These are phyloP conservation scores for Liodrosophila aerea DNA, from an alignment of 2,888 invertebrate genomes.

Conservation along the genomic window DNA sequence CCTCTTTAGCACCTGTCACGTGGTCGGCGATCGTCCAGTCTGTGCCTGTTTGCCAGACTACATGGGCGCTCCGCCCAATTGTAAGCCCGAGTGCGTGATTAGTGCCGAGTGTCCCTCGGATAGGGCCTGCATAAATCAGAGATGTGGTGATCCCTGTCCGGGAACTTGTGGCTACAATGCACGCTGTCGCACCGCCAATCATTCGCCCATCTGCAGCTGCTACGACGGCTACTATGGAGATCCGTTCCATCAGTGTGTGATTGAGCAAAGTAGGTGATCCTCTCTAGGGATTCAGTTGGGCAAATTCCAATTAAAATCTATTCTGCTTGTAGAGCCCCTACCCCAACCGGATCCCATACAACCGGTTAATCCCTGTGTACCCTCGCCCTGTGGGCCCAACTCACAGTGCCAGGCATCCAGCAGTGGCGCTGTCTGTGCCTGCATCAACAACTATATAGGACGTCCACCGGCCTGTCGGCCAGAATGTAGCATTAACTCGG, in stretches of 20 bases:
- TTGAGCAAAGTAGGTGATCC: conserved; percentile 80
- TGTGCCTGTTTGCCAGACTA: conserved; percentile 89
- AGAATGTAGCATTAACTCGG: conserved; percentile 85
- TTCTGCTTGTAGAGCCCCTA: conserved; percentile 64
- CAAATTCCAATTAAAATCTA: conserved; percentile 1
- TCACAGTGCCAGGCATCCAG: conserved; percentile 84
- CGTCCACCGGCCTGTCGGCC: conserved; percentile 86
- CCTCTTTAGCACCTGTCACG: conserved; percentile 83
- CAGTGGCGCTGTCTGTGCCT: conserved; percentile 85
- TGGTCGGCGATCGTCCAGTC: conserved; percentile 86
- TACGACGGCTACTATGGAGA: conserved; percentile 87
- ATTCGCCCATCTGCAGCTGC: conserved; percentile 90
- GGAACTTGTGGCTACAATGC: conserved; percentile 90
- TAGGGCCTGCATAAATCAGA: conserved; percentile 89
- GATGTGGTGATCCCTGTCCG: conserved; percentile 89
- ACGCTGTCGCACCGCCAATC: conserved; percentile 88
- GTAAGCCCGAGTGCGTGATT: conserved; percentile 90
- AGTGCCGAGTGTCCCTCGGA: conserved; percentile 89
- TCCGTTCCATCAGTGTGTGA: conserved; percentile 88
- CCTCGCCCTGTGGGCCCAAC: conserved; percentile 87
- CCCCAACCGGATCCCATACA: conserved; percentile 68
- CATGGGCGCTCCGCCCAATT: conserved; percentile 88
- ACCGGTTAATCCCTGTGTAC: conserved; percentile 84
- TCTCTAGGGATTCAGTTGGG: not conserved
- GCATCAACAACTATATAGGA: conserved; percentile 85